Base-by-base conservation (phyloP, 1,140 invertebrate genomes). In the Planococcus citri region DNA sequence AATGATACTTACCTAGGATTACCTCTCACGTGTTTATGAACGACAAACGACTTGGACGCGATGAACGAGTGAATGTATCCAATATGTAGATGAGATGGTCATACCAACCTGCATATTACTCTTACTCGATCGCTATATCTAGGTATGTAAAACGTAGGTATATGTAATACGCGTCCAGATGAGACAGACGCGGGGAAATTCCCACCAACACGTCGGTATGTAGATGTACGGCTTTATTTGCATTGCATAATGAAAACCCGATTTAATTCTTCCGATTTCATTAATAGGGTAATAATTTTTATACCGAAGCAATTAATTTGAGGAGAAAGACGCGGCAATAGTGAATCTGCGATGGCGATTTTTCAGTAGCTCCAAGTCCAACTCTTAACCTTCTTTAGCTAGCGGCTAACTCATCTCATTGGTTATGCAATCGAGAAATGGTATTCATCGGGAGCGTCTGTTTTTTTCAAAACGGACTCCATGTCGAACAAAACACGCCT, bases 341-440 rank as follows among this genome's bases (percentile, higher is more conserved):
- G 14, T n/a, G n/a, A n/a, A n/a, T n/a, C n/a, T n/a, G n/a, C n/a
- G n/a, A n/a, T n/a, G n/a, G 29, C 12, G n/a, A 51, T 17, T 51
- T 51, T 51, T 51, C 41, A 51, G 41, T 51, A 51, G 41, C 41
- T n/a, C n/a, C n/a, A n/a, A n/a, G n/a, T n/a, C n/a, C n/a, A n/a
- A n/a, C n/a, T n/a, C 29, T 6, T 33, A 33, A 51, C n/a, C 41
- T 51, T 51, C 41, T 51, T 14, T 17, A 14, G 41, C 41, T 17
- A 3, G 2, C 10, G 41, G 41, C 41, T 51, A n/a, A n/a, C n/a
- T n/a, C n/a, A n/a, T n/a, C n/a, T n/a, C n/a, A n/a, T 17, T 6
- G 2, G 17, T 51, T 51, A 51, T 20, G 41, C n/a, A 51, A 51
- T 51, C 41, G 6, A 51, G 41, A 51, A 51, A 51, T 9, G 41